Percentiles rank a stretch among this genome's conserved stretches.
phyloP scores from a whole-genome alignment of 2,888 invertebrate species.

The Leptinotarsa rubiginosa region DNA sequence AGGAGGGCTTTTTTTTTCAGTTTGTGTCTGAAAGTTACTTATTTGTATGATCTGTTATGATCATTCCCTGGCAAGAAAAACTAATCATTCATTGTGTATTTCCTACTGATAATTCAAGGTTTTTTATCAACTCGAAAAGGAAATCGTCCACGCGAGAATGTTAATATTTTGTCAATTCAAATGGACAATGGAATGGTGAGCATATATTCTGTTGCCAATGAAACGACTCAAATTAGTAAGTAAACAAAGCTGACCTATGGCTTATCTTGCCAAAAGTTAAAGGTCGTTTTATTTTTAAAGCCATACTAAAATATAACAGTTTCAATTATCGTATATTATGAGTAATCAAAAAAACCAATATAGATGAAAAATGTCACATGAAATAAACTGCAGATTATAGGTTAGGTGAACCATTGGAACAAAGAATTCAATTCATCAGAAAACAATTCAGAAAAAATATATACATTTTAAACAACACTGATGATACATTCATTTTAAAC shows the following conservation, averaged over 20 bases:
- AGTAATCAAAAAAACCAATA: neutral
- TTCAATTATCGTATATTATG: neutral
- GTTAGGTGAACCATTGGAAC: too few species aligned
- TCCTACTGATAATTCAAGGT: neutral
- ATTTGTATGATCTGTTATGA: too few species aligned
- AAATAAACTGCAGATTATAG: neutral
- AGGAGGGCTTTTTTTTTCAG: too few species aligned
- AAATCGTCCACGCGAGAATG: neutral
- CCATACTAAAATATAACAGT: slow-evolving; percentile 16
- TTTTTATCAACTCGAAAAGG: neutral
- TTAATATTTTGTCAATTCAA: neutral
- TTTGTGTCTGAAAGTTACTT: too few species aligned
- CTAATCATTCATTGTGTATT: neutral
- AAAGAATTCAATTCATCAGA: too few species aligned
- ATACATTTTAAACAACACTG: too few species aligned
- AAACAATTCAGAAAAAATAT: too few species aligned
- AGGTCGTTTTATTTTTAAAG: slow-evolving; percentile 29
- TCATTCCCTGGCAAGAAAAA: too few species aligned
- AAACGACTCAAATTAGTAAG: neutral
- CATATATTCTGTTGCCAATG: slow-evolving; percentile 1
- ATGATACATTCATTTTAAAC: too few species aligned
- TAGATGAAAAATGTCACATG: neutral
- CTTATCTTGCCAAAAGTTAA: slow-evolving; percentile 35
- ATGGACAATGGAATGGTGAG: neutral
- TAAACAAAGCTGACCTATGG: slow-evolving; percentile 23